These are phyloP conservation scores for Gambusia yucatana DNA, from an alignment of 2,797 vertebrate species.

Conservation along the genomic window DNA sequence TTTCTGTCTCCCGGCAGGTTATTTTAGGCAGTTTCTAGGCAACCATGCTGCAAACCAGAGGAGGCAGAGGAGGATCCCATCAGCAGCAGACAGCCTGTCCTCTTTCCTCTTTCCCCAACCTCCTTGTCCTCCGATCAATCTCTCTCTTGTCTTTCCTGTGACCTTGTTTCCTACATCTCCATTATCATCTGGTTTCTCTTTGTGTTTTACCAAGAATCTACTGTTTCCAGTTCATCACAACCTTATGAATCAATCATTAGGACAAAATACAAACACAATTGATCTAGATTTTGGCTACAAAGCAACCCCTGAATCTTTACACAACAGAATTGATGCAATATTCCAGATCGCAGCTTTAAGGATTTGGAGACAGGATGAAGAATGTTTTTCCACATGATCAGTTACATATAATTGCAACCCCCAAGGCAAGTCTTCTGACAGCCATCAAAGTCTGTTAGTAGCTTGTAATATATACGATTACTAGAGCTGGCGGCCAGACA, in stretches of 20 bases:
- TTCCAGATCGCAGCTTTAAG: background rate
- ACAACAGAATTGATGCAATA: background rate
- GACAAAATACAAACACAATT: background rate
- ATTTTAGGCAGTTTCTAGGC: constrained; percentile 87
- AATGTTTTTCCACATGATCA: background rate
- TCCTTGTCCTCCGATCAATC: constrained; percentile 30
- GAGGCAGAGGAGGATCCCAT: constrained; percentile 78
- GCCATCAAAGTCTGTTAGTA: constrained; percentile 10
- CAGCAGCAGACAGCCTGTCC: constrained; percentile 76
- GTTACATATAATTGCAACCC: background rate
- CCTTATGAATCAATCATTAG: background rate
- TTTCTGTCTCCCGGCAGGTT: constrained; percentile 82
- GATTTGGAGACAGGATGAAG: background rate
- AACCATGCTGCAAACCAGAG: constrained; percentile 80
- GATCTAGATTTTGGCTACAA: background rate
- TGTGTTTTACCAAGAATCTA: constrained; percentile 6
- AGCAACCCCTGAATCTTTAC: background rate
- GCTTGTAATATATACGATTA: background rate
- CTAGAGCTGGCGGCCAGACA: background rate
- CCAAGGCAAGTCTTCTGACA: background rate
- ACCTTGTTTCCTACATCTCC: constrained; percentile 4
- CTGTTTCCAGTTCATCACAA: background rate
- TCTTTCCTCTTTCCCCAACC: constrained; percentile 58
- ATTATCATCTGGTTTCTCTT: constrained; percentile 10
- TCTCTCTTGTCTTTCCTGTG: constrained; percentile 16